These are phyloP conservation scores for Cerastis rubricosa DNA, from an alignment of 2,888 invertebrate species.

Conservation along the genomic window DNA sequence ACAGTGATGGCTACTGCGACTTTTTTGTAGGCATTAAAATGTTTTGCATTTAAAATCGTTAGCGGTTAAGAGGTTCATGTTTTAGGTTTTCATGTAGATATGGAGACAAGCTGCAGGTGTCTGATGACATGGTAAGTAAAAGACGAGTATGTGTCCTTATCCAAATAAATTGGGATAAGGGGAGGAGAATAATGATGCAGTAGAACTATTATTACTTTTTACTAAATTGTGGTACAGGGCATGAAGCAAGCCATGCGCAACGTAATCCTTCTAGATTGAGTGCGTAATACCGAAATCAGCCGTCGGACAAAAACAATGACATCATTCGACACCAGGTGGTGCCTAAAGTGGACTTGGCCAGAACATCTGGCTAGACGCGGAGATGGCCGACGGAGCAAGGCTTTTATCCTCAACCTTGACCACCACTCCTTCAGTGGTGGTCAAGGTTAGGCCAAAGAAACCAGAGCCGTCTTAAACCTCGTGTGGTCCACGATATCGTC, in stretches of 20 bases:
- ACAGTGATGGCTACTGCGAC: slow-evolving; percentile 2
- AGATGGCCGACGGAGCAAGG: not conserved
- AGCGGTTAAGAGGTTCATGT: not conserved
- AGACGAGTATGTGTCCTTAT: not conserved
- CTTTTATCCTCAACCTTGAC: not conserved
- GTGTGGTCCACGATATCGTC: not conserved
- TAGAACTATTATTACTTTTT: not conserved
- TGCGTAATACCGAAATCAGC: too few relatives aligned
- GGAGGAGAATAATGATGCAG: not conserved
- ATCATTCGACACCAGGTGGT: too few relatives aligned
- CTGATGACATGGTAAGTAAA: not conserved
- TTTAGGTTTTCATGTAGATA: not conserved
- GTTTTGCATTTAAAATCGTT: not conserved
- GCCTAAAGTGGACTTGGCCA: too few relatives aligned
- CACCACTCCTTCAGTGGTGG: not conserved
- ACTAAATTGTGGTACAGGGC: not conserved
- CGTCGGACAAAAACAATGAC: too few relatives aligned
- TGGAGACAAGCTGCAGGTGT: not conserved
- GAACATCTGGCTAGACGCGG: too few relatives aligned
- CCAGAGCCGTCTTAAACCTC: not conserved
- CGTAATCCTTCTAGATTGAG: too few relatives aligned
- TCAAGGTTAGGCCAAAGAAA: not conserved
- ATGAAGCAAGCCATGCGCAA: too few relatives aligned
- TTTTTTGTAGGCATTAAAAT: not conserved
- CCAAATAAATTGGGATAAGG: not conserved